phyloP scores from a whole-genome alignment of 2,888 invertebrate genomes.

The Panopea generosa region DNA sequence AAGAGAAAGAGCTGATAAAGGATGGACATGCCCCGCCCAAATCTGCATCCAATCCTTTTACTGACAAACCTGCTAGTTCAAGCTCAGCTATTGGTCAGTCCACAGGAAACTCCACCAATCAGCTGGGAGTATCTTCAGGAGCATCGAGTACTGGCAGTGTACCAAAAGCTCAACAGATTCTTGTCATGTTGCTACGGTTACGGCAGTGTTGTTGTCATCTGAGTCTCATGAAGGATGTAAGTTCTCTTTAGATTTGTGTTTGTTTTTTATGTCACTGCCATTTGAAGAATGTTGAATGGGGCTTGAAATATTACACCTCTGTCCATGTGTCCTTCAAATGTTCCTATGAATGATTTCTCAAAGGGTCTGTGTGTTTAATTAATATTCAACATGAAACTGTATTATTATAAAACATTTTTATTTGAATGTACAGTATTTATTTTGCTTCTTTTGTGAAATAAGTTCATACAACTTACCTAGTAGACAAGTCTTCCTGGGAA shows the following conservation, averaged over 20 bases:
- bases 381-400: too few species aligned
- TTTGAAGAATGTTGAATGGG: too few species aligned
- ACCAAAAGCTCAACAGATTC: slow-evolving; percentile 80
- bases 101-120: slow-evolving; percentile 4
- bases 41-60: slow-evolving; percentile 46
- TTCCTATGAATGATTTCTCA: too few species aligned
- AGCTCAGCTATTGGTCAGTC: slow-evolving; percentile 16
- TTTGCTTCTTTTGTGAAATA: too few species aligned
- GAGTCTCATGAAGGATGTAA: slow-evolving; percentile 90
- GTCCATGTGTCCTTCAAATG: too few species aligned
- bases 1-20: slow-evolving; percentile 73
- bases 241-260: slow-evolving; percentile 60
- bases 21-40: slow-evolving; percentile 34
- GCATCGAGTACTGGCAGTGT: slow-evolving; percentile 19
- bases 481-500: too few species aligned
- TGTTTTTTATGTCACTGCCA: background rate
- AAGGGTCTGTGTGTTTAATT: too few species aligned
- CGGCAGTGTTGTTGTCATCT: slow-evolving; percentile 97
- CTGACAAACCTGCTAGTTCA: slow-evolving; percentile 41
- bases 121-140: slow-evolving; percentile 1
- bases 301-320: too few species aligned
- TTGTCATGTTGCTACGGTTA: slow-evolving; percentile 93
- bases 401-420: too few species aligned
- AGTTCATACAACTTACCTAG: too few species aligned
- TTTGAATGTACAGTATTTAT: too few species aligned